A percentile compares a stretch with the other conserved stretches of the same genome.
These are phyloP conservation scores for Otocyon megalotis DNA, from an alignment of 2,113 vertebrate species.

Conservation along the genomic window DNA sequence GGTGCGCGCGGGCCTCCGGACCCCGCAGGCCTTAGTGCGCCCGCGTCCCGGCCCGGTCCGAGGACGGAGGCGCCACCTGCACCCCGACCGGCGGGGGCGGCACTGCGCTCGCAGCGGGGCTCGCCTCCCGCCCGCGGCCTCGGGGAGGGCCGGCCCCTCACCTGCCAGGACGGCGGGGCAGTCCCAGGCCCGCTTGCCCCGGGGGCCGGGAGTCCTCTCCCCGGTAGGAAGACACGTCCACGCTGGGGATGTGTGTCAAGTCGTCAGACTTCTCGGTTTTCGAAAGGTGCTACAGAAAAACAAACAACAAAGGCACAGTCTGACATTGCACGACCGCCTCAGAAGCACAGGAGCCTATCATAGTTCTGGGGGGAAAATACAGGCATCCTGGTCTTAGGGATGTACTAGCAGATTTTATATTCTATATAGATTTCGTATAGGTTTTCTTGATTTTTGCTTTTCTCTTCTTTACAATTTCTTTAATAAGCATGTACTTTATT, in stretches of 20 bases:
- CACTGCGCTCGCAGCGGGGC: no score
- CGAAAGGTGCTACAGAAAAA: slow-evolving; percentile 6
- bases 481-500: slow-evolving; percentile 38
- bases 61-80: no score
- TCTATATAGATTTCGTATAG: background rate
- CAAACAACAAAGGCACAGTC: background rate
- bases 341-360: background rate
- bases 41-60: no score
- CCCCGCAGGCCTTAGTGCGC: no score
- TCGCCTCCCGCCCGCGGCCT: no score
- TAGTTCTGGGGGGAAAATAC: background rate
- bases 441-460: slow-evolving; percentile 33
- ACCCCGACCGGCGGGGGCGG: no score
- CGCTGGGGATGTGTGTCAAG: background rate
- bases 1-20: no score
- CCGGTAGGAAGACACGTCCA: background rate
- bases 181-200: background rate
- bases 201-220: background rate
- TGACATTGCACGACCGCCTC: background rate
- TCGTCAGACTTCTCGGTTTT: background rate
- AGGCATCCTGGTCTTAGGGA: background rate
- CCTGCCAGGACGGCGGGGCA: no score
- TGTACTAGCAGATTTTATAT: background rate
- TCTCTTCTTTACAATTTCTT: slow-evolving; percentile 51
- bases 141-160: background rate